Evolutionary conservation across 2,797 vertebrate genomes (phyloP).

Genomic region (Phaenicophaeus curvirostris): DNA sequence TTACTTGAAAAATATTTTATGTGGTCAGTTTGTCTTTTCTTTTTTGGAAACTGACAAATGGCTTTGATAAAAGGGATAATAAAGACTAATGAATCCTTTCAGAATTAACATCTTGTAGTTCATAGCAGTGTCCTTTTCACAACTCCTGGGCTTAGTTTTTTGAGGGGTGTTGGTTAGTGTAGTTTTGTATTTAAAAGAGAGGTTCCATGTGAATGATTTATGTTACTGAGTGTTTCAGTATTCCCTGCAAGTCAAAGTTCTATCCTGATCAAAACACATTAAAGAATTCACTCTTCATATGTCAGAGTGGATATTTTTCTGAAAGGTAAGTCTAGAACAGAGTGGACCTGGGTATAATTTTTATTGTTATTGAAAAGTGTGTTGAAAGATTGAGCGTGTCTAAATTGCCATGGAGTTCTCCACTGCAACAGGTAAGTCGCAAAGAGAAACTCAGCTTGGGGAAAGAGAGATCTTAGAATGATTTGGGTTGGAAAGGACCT

Average conservation of each 20-base stretch:
- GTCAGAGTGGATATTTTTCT: background rate
- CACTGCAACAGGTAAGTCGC: background rate
- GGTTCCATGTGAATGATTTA: background rate
- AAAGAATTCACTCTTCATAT: background rate
- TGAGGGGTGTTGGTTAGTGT: too few relatives aligned
- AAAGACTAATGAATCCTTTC: background rate
- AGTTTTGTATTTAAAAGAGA: background rate
- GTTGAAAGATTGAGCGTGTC: background rate
- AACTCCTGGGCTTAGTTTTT: background rate
- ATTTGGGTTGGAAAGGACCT: too few relatives aligned
- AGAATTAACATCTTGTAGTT: background rate
- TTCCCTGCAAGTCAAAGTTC: background rate
- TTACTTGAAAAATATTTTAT: background rate
- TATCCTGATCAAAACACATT: background rate
- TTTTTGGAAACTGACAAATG: background rate
- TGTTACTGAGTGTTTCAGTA: background rate
- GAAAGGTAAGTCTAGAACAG: background rate
- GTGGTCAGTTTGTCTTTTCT: background rate
- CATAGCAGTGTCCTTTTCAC: background rate
- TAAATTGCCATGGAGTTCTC: background rate
- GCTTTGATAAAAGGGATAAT: background rate
- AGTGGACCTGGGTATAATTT: background rate
- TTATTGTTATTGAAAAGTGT: background rate
- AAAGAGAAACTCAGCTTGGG: background rate
- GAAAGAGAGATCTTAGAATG: background rate